Conservation (phyloP, 2,797 vertebrate species). For the Sebastes trivittatus region DNA sequence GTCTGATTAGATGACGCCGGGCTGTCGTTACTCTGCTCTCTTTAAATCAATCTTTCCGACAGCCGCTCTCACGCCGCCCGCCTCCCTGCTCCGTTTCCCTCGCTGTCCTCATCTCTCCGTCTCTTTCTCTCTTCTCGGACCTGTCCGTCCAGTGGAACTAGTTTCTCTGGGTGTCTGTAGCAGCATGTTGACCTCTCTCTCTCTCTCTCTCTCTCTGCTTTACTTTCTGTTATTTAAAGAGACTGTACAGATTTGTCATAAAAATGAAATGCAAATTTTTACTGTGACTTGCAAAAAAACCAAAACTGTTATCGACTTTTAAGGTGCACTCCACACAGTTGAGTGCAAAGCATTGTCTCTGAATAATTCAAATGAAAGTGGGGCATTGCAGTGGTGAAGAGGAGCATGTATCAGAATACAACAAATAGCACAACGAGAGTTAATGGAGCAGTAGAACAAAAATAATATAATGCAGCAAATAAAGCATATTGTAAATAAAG, state of each 20-base stretch:
- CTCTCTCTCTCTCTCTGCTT: not conserved
- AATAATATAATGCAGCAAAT: not conserved
- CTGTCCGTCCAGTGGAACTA: slow-evolving; percentile 57
- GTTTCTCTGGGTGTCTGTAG: slow-evolving; percentile 43
- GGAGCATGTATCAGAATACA: not conserved
- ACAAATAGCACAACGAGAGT: not conserved
- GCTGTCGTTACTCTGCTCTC: slow-evolving; percentile 60
- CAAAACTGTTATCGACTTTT: not conserved
- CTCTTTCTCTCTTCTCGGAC: slow-evolving; percentile 16
- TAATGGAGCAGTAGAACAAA: not conserved
- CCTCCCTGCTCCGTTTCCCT: slow-evolving; percentile 15
- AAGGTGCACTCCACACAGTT: not conserved
- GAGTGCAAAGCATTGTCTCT: not conserved
- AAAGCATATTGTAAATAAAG: not conserved
- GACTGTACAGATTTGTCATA: not conserved
- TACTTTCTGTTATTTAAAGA: not conserved
- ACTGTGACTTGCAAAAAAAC: not conserved
- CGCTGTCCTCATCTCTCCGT: not conserved
- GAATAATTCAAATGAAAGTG: slow-evolving; percentile 7
- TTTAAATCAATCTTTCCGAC: slow-evolving; percentile 67
- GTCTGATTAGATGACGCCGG: slow-evolving; percentile 63
- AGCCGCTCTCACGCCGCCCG: slow-evolving; percentile 12
- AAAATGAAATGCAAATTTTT: not conserved
- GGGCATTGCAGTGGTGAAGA: not conserved
- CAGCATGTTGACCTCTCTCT: not conserved